Conservation (phyloP, 2,797 vertebrate genomes). For the Sebastes wilsoni region DNA sequence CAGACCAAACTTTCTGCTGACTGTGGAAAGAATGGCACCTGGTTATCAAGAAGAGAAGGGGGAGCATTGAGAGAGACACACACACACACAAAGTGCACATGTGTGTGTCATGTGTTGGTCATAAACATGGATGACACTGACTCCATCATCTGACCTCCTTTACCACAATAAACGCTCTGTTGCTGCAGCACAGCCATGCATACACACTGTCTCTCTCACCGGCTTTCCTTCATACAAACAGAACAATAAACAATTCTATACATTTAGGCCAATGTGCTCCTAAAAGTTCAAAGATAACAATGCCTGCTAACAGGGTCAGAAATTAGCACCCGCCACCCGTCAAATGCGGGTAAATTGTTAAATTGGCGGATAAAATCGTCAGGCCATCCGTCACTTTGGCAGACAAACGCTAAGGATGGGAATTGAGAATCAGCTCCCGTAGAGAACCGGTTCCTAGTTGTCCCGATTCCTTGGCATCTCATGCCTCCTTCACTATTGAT, state of each 20-base stretch:
- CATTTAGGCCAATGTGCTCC: background rate
- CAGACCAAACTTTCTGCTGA: constrained; percentile 11
- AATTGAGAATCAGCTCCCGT: too few relatives aligned
- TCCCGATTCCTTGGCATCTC: too few relatives aligned
- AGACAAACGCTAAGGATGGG: too few relatives aligned
- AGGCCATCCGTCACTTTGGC: too few relatives aligned
- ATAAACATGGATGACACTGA: constrained; percentile 38
- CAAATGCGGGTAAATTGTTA: too few relatives aligned
- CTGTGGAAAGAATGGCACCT: background rate
- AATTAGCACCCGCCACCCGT: too few relatives aligned
- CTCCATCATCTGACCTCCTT: constrained; percentile 39
- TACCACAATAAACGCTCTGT: constrained; percentile 34
- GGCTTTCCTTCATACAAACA: background rate
- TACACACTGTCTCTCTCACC: background rate
- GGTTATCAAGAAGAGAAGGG: background rate
- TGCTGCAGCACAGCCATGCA: background rate
- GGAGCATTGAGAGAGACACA: background rate
- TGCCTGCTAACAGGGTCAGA: background rate
- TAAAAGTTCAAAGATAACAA: background rate
- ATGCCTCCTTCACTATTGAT: too few relatives aligned
- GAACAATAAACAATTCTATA: background rate
- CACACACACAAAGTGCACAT: background rate
- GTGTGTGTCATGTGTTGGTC: constrained; percentile 50
- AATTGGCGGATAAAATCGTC: too few relatives aligned
- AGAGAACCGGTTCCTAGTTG: too few relatives aligned